A percentile compares a stretch with the other conserved stretches of the same genome.
Evolutionary conservation across 2,113 vertebrate species (phyloP).

Genomic region (Benitochromis conjunctus): DNA sequence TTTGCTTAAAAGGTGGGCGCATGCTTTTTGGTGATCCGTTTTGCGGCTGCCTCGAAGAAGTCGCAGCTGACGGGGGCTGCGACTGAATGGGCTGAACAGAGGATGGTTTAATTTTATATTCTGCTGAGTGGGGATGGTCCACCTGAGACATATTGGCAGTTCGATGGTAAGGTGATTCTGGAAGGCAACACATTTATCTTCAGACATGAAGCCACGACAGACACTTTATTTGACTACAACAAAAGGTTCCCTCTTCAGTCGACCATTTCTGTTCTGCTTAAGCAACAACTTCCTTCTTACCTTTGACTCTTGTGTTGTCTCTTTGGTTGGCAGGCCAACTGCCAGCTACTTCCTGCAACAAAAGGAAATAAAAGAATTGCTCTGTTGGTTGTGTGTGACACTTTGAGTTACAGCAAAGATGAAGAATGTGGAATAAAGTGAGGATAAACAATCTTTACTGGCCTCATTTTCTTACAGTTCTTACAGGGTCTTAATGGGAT

Average conservation of each 20-base stretch:
- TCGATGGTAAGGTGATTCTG: background rate
- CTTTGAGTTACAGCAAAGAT: background rate
- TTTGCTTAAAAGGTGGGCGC: accelerated
- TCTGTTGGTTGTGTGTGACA: background rate
- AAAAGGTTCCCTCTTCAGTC: background rate
- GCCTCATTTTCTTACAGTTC: background rate
- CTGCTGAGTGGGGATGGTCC: background rate
- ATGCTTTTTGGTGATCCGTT: accelerated
- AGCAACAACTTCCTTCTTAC: conserved; percentile 26
- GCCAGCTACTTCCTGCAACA: conserved; percentile 32
- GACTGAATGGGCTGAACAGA: conserved; percentile 18
- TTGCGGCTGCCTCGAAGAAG: background rate
- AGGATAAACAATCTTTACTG: background rate
- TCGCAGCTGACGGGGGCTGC: accelerated
- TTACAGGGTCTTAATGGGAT: background rate
- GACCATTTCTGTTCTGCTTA: background rate
- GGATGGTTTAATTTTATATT: background rate
- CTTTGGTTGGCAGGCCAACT: background rate
- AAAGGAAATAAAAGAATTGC: background rate
- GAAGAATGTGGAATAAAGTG: background rate
- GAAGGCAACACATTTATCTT: background rate
- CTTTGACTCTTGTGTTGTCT: background rate
- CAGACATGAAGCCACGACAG: background rate
- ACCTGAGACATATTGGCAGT: accelerated
- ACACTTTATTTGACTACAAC: background rate